Evolutionary conservation across 2,797 vertebrate genomes (phyloP), one percentile per base, ranked within the genome.

Genomic region (Tokudaia tokunoshimensis): DNA sequence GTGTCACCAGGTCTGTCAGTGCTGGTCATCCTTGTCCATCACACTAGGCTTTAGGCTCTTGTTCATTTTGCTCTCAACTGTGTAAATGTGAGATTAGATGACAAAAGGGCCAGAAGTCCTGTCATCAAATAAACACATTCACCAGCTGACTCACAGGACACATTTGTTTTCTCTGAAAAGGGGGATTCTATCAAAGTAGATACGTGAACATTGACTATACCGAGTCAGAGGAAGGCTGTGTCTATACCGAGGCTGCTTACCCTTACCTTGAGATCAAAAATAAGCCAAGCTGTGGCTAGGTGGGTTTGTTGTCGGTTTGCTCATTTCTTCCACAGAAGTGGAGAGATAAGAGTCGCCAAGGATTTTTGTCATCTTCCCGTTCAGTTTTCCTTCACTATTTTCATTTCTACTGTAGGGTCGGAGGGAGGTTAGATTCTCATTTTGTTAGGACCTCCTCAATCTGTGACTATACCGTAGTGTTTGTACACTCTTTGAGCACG

Each of bases 31-130:
- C 63, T 34, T 88, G 61, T 70, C 94, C 82, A 61, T 83, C 29
- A 34, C 44, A 78, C 55, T 85, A 82, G 93, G 63, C 22, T 85
- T 34, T 2, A 52, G 24, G 34, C 87, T 79, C 67, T 79, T 57
- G 87, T 76, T 79, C 29, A 59, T 89, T 95, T 96, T 91, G 31
- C 37, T 94, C 44, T 93, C 79, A 80, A 34, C 80, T 89, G 47
- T 95, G 50, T 92, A 63, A 41, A 29, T 1, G 1, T 74, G 88
- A 91, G 50, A 72, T 87, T 92, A 96, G 65, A 59, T 97, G 94
- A 86, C 82, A 84, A 94, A 94, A 89, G 90, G 44, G 29, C 74
- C 89, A 90, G 90, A 93, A 83, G 61, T 70, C 76, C 67, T 96
- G 65, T 67, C n/a, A 50, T 59, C 31, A 78, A 41, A 26, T 94